Percentiles rank a stretch among this genome's conserved stretches.
phyloP scores from a whole-genome alignment of 2,797 vertebrate genomes.

The Scleropages formosus region DNA sequence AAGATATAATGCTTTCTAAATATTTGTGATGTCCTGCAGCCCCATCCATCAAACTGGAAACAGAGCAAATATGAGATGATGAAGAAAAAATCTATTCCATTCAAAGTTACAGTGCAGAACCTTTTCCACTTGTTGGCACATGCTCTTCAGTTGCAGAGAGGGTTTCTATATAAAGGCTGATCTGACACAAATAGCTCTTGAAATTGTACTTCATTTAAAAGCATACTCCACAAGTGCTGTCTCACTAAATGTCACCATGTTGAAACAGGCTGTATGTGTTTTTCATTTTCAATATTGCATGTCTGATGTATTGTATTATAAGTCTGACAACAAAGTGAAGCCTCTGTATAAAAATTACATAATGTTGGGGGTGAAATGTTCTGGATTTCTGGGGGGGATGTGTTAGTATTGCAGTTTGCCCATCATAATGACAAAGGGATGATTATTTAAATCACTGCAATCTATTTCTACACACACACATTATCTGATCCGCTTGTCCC shows the following conservation, averaged over 20 bases:
- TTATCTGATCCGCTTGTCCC: too few relatives aligned
- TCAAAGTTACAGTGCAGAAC: not conserved
- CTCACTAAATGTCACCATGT: not conserved
- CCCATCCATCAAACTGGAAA: not conserved
- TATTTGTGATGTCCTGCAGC: not conserved
- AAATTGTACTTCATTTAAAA: conserved; percentile 8
- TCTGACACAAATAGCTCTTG: not conserved
- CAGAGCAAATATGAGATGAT: not conserved
- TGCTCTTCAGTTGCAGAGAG: not conserved
- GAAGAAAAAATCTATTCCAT: not conserved
- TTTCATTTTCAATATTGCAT: not conserved
- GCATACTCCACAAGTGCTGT: not conserved
- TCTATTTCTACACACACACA: too few relatives aligned
- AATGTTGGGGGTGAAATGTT: too few relatives aligned
- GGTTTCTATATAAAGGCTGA: not conserved
- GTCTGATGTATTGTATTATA: too few relatives aligned
- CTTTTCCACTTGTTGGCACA: not conserved
- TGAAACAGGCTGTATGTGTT: not conserved
- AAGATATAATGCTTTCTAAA: not conserved
- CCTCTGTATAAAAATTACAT: too few relatives aligned
- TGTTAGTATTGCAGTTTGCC: too few relatives aligned
- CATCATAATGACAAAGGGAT: too few relatives aligned
- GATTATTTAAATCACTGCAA: too few relatives aligned
- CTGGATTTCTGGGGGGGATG: too few relatives aligned
- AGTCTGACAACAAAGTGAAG: too few relatives aligned